Evolutionary conservation across 2,113 vertebrate genomes (phyloP).

Genomic region (Crypturellus undulatus): DNA sequence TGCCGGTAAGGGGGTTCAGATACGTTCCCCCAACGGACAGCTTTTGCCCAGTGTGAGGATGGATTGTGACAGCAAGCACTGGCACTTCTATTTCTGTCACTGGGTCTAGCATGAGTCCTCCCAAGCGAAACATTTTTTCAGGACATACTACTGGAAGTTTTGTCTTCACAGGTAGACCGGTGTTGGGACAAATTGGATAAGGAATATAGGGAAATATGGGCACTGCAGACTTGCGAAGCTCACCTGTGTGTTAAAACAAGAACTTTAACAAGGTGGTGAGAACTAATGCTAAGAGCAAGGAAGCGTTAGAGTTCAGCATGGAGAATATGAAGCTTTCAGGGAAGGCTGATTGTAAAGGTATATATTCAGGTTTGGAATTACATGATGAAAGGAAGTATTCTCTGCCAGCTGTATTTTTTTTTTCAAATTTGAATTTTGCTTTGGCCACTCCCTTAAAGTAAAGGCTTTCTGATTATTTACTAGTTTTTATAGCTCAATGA

Average conservation of each 20-base stretch:
- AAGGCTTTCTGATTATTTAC: not conserved
- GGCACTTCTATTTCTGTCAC: conserved; percentile 86
- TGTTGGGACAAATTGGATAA: conserved; percentile 77
- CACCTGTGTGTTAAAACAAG: conserved; percentile 67
- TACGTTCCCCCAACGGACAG: conserved; percentile 85
- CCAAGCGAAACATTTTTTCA: conserved; percentile 76
- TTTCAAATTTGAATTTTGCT: not conserved
- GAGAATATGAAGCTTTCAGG: not conserved
- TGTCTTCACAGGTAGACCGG: conserved; percentile 70
- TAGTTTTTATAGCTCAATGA: not conserved
- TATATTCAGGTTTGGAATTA: not conserved
- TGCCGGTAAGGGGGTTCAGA: conserved; percentile 84
- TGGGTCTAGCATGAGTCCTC: conserved; percentile 85
- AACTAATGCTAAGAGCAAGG: not conserved
- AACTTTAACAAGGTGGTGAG: not conserved
- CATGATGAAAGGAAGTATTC: not conserved
- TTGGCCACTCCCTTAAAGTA: not conserved
- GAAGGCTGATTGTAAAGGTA: not conserved
- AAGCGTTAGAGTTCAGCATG: not conserved
- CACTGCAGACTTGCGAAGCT: conserved; percentile 71
- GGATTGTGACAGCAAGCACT: conserved; percentile 86
- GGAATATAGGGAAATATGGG: conserved; percentile 85
- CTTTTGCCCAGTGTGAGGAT: conserved; percentile 83
- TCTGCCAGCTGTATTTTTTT: not conserved
- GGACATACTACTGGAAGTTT: conserved; percentile 76